phyloP scores from a whole-genome alignment of 2,113 vertebrate genomes.

The Heptranchias perlo region DNA sequence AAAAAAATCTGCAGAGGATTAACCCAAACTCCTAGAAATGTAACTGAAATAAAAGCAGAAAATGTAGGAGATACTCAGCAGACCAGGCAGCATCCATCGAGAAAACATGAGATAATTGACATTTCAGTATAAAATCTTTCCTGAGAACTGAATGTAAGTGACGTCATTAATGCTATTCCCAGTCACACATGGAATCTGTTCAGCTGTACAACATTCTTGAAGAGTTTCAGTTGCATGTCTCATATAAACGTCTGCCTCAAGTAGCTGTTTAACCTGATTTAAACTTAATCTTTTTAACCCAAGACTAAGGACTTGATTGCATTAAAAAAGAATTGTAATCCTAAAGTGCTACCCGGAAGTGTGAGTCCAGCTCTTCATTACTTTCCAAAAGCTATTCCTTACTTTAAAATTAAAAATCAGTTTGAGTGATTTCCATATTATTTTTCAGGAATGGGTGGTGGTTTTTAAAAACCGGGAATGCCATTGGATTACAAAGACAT shows the following conservation, averaged over 20 bases:
- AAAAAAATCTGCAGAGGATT: background rate
- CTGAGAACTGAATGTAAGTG: background rate
- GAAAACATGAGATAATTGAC: background rate
- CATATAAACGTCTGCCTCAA: background rate
- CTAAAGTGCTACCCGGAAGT: background rate
- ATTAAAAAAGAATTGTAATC: background rate
- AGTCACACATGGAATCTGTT: background rate
- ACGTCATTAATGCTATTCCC: background rate
- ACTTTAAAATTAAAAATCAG: background rate
- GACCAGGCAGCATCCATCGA: background rate
- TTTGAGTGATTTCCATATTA: background rate
- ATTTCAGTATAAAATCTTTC: background rate
- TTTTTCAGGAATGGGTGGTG: background rate
- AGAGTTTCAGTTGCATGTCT: background rate
- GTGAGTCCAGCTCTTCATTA: background rate
- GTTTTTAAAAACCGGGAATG: background rate
- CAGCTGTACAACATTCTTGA: background rate
- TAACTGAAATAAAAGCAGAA: background rate
- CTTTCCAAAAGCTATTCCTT: background rate
- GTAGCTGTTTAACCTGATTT: background rate
- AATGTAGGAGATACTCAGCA: background rate
- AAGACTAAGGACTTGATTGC: background rate
- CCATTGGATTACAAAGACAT: background rate
- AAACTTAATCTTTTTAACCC: background rate
- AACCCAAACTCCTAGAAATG: background rate